These are phyloP conservation scores for Aphaenogaster floridana DNA, from an alignment of 1,140 invertebrate genomes.

Conservation along the genomic window DNA sequence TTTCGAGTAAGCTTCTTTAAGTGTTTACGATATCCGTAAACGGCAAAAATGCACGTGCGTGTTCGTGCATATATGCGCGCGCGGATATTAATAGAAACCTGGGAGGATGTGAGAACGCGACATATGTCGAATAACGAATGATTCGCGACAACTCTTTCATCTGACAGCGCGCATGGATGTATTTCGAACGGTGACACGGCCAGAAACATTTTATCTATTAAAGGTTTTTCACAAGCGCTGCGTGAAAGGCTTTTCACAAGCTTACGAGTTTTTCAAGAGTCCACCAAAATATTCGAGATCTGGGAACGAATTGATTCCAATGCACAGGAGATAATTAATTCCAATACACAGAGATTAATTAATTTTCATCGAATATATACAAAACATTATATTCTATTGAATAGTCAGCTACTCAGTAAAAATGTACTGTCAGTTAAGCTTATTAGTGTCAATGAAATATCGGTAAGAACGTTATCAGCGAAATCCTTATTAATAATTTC, in stretches of 20 bases:
- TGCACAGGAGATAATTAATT: neutral
- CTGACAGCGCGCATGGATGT: conserved; percentile 36
- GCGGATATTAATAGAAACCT: conserved; percentile 73
- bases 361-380: neutral
- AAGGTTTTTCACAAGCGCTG: neutral
- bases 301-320: conserved; percentile 5
- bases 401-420: neutral
- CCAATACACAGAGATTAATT: neutral
- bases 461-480: neutral
- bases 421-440: neutral
- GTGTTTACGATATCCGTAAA: conserved; percentile 34
- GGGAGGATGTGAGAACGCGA: conserved; percentile 71
- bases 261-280: conserved; percentile 49
- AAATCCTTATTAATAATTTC: neutral
- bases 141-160: conserved; percentile 62
- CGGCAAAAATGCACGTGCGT: neutral
- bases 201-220: conserved; percentile 40
- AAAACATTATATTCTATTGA: neutral
- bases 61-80: neutral
- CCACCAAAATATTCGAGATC: neutral
- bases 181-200: conserved; percentile 34
- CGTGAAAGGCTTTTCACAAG: neutral
- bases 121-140: conserved; percentile 67
- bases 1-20: neutral
- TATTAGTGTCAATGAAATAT: neutral